phyloP scores from a whole-genome alignment of 2,888 invertebrate species.

The Entomobrya proxima region DNA sequence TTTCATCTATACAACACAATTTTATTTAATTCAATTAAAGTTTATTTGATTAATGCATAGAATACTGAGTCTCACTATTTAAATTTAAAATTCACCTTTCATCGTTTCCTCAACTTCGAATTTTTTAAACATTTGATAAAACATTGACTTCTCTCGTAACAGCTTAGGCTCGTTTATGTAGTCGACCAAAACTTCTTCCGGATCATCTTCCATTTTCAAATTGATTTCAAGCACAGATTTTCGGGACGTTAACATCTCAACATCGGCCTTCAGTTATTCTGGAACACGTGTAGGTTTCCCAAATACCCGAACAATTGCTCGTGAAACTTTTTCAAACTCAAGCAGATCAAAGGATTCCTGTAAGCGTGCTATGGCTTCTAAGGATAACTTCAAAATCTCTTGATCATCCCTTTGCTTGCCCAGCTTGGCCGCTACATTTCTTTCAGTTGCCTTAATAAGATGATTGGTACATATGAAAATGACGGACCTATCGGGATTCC shows the following conservation, averaged over 20 bases:
- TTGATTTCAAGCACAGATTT: neutral
- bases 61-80: neutral
- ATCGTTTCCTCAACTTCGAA: neutral
- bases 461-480: constrained; percentile 7
- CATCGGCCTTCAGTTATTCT: neutral
- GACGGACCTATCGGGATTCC: neutral
- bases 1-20: neutral
- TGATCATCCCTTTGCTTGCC: neutral
- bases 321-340: neutral
- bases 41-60: too few relatives aligned
- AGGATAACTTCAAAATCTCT: neutral
- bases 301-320: neutral
- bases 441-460: neutral
- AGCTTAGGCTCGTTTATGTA: neutral
- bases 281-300: neutral
- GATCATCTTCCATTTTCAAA: neutral
- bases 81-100: neutral
- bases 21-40: too few relatives aligned
- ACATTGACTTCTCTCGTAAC: neutral
- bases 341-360: neutral
- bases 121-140: neutral
- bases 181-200: neutral
- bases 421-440: neutral
- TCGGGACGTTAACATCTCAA: neutral
- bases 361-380: neutral